phyloP scores from a whole-genome alignment of 2,888 invertebrate species.

The Platynereis dumerilii region DNA sequence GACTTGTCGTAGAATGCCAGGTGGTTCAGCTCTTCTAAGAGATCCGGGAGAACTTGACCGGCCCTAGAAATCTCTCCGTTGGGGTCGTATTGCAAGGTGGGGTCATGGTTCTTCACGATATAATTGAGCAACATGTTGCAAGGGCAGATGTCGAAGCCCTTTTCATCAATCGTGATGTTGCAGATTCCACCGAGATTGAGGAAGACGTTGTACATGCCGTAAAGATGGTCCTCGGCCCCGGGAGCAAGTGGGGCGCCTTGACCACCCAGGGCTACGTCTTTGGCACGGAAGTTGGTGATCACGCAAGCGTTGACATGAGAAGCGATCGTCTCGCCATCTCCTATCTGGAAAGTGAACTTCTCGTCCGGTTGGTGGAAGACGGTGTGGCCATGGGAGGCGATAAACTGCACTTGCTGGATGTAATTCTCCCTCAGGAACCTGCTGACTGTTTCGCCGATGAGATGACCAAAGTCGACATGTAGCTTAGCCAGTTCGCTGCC shows the following conservation, averaged over 20 bases:
- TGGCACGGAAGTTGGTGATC: constrained; percentile 53
- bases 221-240: constrained; percentile 52
- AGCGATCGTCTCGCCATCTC: constrained; percentile 53
- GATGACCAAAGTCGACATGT: constrained; percentile 53
- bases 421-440: constrained; percentile 40
- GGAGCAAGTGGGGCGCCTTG: constrained; percentile 59
- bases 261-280: constrained; percentile 56
- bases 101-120: constrained; percentile 41
- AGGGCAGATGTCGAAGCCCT: constrained; percentile 52
- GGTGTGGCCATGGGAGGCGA: constrained; percentile 56
- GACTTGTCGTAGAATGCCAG: constrained; percentile 45
- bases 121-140: constrained; percentile 54
- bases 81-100: constrained; percentile 42
- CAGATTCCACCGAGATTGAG: constrained; percentile 58
- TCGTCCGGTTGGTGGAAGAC: constrained; percentile 55
- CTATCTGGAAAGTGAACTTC: constrained; percentile 54
- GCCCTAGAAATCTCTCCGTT: constrained; percentile 46
- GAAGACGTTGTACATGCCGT: constrained; percentile 48
- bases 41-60: constrained; percentile 41
- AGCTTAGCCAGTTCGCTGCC: constrained; percentile 50
- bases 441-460: constrained; percentile 44
- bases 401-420: constrained; percentile 38
- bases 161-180: constrained; percentile 46
- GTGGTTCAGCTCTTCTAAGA: constrained; percentile 44
- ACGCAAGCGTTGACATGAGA: constrained; percentile 45